Evolutionary conservation across 1,140 invertebrate species (phyloP), one percentile per base, ranked within the genome.

Genomic region (Cotesia glomerata): DNA sequence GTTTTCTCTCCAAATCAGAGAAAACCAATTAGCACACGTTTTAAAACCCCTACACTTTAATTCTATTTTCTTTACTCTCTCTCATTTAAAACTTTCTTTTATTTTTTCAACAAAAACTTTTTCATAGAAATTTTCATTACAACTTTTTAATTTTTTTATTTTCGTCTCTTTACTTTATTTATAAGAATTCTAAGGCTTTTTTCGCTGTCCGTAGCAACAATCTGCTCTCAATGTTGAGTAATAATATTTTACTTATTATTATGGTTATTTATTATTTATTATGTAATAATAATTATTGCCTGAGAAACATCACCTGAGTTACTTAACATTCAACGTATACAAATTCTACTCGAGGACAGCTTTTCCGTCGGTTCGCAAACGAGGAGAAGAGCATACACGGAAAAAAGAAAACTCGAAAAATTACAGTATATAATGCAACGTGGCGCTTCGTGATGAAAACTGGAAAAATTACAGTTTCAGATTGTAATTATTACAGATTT

Each of bases 1-100:
- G 39, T 59, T 45, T 16, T 62, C 14, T 8, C 59, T 35, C 16
- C 35, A 62, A 70, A 70, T 62, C 69, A 51, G 14, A 72, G 36
- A 66, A 64, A 65, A 72, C 64, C 49, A 72, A 72, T 72, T 72
- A 72, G 66, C 63, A 72, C 36, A 58, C 52, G 45, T 49, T 65
- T 35, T 65, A 35, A 49, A 52, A 54, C 26, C 36, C 32, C 34
- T 32, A 67, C 16, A 49, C 45, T 49, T 67, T 51, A 18, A 18
- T 9, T 54, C 5, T 26, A 26, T 67, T 67, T 34, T 65, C 11
- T 65, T 26, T 9, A 26, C 3, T 35, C 16, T 26, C 11, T 52
- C 52, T 14, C 59, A 34, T 34, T 16, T 62, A 26, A 34, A 62
- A 45, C 39, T 45, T 59, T 35, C 3, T 62, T 26, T 26, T 62